phyloP scores from a whole-genome alignment of 2,888 invertebrate species.

The Lasioglossum villosulum region DNA sequence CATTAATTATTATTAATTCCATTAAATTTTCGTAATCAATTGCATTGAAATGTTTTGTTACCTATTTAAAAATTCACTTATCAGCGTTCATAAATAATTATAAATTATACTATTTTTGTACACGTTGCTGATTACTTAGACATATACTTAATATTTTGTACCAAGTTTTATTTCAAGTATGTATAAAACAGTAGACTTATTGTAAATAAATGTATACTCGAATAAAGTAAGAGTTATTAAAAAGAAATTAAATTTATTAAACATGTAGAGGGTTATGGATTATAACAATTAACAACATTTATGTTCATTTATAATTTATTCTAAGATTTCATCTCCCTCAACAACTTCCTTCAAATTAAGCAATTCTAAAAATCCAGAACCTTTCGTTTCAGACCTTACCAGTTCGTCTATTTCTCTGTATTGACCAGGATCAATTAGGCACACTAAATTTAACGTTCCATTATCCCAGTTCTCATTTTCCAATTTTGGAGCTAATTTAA shows the following conservation, averaged over 20 bases:
- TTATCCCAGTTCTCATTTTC: constrained; percentile 95
- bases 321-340: constrained; percentile 93
- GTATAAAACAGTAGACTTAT: constrained; percentile 15
- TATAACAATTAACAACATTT: constrained; percentile 21
- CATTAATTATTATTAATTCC: too few relatives aligned
- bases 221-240: constrained; percentile 4
- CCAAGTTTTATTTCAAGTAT: constrained; percentile 33
- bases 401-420: constrained; percentile 95
- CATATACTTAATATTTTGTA: constrained; percentile 39
- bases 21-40: constrained; percentile 21
- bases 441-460: constrained; percentile 92
- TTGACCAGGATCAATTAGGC: constrained; percentile 96
- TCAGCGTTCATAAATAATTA: constrained; percentile 34
- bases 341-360: constrained; percentile 96
- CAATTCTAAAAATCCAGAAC: constrained; percentile 94
- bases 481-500: constrained; percentile 90
- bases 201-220: constrained; percentile 32
- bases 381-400: constrained; percentile 93
- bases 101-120: constrained; percentile 32
- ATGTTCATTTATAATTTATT: constrained; percentile 77
- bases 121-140: constrained; percentile 52
- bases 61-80: constrained; percentile 19
- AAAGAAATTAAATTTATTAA: constrained; percentile 21
- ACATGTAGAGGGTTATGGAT: constrained; percentile 12
- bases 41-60: constrained; percentile 21